Evolutionary conservation across 1,140 invertebrate species (phyloP).

Genomic region (Drosophila lacteicornis): DNA sequence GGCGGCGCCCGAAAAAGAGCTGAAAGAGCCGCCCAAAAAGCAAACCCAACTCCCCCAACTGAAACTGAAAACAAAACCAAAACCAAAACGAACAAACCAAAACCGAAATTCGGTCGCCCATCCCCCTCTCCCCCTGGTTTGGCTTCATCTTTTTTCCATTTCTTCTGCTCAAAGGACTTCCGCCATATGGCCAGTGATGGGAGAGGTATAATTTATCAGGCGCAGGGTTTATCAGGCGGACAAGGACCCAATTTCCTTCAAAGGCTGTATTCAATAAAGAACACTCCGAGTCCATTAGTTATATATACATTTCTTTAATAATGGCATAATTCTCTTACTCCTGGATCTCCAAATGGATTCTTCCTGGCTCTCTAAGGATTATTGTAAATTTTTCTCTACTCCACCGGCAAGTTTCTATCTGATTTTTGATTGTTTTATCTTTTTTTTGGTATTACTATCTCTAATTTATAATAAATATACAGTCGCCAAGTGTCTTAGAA

Average conservation of each 20-base stretch:
- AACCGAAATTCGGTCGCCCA: conserved; percentile 11
- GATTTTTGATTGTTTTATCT: neutral
- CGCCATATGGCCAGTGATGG: conserved; percentile 27
- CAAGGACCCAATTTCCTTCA: neutral
- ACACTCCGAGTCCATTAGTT: neutral
- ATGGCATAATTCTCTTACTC: conserved; percentile 29
- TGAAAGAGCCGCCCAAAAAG: neutral
- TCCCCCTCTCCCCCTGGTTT: neutral
- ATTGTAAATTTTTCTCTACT: conserved; percentile 14
- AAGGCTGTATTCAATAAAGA: neutral
- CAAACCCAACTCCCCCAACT: neutral
- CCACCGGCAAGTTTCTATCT: conserved; percentile 20
- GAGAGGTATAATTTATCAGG: conserved; percentile 15
- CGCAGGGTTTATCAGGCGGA: neutral
- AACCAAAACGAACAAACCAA: conserved; percentile 10
- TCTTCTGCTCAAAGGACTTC: conserved; percentile 14
- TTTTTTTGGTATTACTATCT: conserved; percentile 30
- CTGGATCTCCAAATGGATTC: neutral
- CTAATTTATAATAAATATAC: conserved; percentile 49
- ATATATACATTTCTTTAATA: conserved; percentile 38
- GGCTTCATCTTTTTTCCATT: conserved; percentile 5
- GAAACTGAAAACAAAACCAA: conserved; percentile 9
- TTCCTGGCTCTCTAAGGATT: neutral
- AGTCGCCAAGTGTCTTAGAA: conserved; percentile 29
- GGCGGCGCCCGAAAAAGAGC: neutral